Conservation (phyloP, 2,888 invertebrate genomes). For the Mechanitis messenoides region DNA sequence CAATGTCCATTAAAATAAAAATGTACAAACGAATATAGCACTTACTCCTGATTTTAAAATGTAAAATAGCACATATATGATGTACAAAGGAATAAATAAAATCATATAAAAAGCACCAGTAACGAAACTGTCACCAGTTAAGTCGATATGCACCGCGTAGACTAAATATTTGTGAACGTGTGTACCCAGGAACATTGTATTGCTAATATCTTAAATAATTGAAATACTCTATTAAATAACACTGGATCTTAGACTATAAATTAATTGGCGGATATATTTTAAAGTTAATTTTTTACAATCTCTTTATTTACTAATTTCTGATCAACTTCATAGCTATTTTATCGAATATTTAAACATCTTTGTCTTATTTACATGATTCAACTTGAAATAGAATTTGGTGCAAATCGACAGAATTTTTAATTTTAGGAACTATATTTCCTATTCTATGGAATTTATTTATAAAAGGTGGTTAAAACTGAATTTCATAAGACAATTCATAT, state of each 20-base stretch:
- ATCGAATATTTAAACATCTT: constrained; percentile 2
- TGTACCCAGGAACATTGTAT: too few species aligned
- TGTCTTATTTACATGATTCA: constrained; percentile 12
- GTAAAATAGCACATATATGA: constrained; percentile 13
- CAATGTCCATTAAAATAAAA: neutral
- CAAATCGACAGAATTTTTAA: constrained; percentile 19
- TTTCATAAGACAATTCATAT: constrained; percentile 14
- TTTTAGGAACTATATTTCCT: constrained; percentile 34
- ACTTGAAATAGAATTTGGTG: constrained; percentile 14
- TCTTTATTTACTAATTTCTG: constrained; percentile 1
- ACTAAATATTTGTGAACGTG: constrained; percentile 6
- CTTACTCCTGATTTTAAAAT: constrained; percentile 2
- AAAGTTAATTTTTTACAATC: neutral
- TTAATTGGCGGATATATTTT: neutral
- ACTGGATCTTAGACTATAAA: constrained; percentile 5
- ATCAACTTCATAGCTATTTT: constrained; percentile 5
- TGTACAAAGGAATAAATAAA: constrained; percentile 25
- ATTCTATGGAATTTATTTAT: constrained; percentile 18
- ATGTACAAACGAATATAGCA: neutral
- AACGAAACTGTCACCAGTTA: constrained; percentile 16
- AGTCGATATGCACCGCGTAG: constrained; percentile 24
- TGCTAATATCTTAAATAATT: too few species aligned
- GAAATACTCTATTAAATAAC: neutral
- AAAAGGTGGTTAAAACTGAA: constrained; percentile 3
- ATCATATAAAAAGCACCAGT: constrained; percentile 29